Percentiles rank a stretch among this genome's conserved stretches.
Conservation (phyloP, 1,140 invertebrate genomes). For the Zaprionus tsacasi region DNA sequence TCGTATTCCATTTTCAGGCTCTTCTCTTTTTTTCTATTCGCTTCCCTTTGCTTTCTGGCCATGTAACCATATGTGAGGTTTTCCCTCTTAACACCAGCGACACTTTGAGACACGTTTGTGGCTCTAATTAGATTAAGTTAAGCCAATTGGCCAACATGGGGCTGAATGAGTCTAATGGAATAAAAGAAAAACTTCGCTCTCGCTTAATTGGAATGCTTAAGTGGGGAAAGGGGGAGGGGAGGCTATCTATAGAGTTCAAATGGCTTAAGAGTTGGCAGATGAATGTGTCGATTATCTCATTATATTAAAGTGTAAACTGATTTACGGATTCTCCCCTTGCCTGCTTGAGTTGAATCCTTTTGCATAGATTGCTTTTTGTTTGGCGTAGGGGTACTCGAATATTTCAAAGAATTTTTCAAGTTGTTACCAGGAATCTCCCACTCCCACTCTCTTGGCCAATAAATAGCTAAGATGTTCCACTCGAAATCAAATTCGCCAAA, state of each 20-base stretch:
- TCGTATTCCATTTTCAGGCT: too few relatives aligned
- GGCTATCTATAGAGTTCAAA: not conserved
- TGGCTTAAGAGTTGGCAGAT: not conserved
- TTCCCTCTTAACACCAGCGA: conserved; percentile 18
- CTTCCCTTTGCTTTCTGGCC: not conserved
- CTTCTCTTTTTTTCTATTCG: not conserved
- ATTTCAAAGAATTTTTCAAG: not conserved
- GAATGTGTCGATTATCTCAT: not conserved
- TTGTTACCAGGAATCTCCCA: not conserved
- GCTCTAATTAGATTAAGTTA: conserved; percentile 32
- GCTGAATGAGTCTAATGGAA: not conserved
- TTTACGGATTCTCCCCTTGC: not conserved
- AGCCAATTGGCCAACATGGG: conserved; percentile 27
- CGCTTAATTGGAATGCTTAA: conserved; percentile 1
- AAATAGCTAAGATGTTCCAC: conserved; percentile 13
- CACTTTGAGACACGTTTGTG: conserved; percentile 29
- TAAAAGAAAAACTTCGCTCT: not conserved
- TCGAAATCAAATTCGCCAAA: conserved; percentile 32
- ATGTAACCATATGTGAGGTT: not conserved
- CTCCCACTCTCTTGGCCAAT: not conserved
- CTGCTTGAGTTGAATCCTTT: not conserved
- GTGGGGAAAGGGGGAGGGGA: not conserved
- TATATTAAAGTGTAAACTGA: not conserved
- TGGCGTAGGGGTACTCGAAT: not conserved
- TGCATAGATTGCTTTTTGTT: not conserved